Evolutionary conservation across 2,888 invertebrate genomes (phyloP).

Genomic region (Chironomus riparius): DNA sequence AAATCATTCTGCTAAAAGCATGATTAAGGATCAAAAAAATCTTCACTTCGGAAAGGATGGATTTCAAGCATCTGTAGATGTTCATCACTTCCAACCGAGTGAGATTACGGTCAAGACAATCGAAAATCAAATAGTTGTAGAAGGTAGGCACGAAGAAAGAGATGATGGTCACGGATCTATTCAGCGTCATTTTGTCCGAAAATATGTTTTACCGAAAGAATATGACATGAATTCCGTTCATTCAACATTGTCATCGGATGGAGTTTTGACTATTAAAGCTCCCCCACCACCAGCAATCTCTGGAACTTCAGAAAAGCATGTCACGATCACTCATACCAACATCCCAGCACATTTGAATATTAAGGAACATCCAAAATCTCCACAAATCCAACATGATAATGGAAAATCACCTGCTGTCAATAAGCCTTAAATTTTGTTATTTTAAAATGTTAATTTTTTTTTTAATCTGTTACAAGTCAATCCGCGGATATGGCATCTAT

Average conservation of each 20-base stretch:
- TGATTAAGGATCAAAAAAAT: not conserved
- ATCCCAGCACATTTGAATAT: constrained; percentile 49
- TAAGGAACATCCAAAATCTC: constrained; percentile 33
- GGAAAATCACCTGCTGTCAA: not conserved
- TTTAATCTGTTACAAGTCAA: not conserved
- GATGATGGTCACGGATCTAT: constrained; percentile 57
- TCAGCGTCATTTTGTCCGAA: constrained; percentile 58
- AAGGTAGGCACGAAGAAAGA: constrained; percentile 70
- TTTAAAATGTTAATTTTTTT: not conserved
- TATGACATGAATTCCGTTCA: constrained; percentile 63
- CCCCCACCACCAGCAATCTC: constrained; percentile 39
- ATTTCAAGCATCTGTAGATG: constrained; percentile 61
- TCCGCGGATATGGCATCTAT: not conserved
- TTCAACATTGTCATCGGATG: constrained; percentile 67
- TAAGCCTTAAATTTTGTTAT: not conserved
- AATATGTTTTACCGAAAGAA: constrained; percentile 65
- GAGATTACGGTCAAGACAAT: constrained; percentile 71
- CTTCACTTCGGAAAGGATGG: not conserved
- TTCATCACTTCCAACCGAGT: constrained; percentile 67
- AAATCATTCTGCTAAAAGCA: not conserved
- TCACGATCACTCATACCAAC: constrained; percentile 51
- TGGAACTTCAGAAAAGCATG: constrained; percentile 44
- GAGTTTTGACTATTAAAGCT: constrained; percentile 59
- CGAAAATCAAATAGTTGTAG: constrained; percentile 59
- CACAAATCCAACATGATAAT: not conserved